phyloP scores from a whole-genome alignment of 2,888 invertebrate species.

The Automeris io region DNA sequence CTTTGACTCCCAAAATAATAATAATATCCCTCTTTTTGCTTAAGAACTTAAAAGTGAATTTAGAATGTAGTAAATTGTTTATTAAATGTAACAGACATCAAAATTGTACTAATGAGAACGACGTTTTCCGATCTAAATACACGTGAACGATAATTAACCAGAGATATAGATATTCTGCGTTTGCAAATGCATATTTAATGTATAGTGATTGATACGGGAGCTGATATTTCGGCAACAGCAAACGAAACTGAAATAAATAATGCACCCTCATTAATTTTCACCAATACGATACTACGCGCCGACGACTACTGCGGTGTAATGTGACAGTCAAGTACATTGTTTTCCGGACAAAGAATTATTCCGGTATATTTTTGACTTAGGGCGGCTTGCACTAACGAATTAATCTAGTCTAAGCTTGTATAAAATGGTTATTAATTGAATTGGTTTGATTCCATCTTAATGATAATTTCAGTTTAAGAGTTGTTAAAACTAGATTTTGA shows the following conservation, averaged over 20 bases:
- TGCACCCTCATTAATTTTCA: conserved; percentile 72
- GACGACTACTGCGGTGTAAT: conserved; percentile 34
- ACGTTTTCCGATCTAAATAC: neutral
- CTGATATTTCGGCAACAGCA: conserved; percentile 55
- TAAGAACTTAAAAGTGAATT: too few species aligned
- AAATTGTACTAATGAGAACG: neutral
- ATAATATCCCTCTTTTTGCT: too few species aligned
- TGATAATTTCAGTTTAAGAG: too few species aligned
- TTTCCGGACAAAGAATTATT: conserved; percentile 14
- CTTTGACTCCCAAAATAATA: too few species aligned
- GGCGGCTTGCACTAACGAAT: too few species aligned
- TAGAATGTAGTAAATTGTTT: too few species aligned
- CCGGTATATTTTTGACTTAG: too few species aligned
- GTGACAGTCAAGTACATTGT: conserved; percentile 19
- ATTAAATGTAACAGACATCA: too few species aligned
- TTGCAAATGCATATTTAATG: neutral
- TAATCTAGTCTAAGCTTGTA: too few species aligned
- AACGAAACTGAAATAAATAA: conserved; percentile 69
- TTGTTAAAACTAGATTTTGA: too few species aligned
- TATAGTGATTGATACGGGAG: conserved; percentile 9
- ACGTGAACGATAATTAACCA: neutral
- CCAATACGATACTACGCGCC: conserved; percentile 60
- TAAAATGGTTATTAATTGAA: too few species aligned
- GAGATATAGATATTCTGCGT: neutral
- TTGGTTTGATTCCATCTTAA: too few species aligned